These are phyloP conservation scores for Chitala chitala DNA, from an alignment of 2,113 vertebrate genomes.

Conservation along the genomic window DNA sequence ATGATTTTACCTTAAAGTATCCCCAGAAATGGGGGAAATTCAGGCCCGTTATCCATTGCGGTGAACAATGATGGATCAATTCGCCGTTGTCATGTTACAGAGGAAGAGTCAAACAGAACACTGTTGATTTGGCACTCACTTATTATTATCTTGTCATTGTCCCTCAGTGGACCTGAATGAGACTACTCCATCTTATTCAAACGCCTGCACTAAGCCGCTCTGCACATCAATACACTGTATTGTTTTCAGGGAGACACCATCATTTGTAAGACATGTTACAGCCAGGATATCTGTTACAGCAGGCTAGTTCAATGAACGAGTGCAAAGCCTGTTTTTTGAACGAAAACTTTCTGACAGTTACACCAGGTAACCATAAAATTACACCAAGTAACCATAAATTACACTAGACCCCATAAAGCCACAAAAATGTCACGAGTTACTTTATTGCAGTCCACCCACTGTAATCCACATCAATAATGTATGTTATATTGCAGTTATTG, in stretches of 20 bases:
- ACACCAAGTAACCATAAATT: no score
- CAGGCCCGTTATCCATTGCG: constrained; percentile 51
- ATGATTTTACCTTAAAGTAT: constrained; percentile 5
- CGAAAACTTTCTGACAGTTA: no score
- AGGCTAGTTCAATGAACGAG: background rate
- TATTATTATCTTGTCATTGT: constrained; percentile 37
- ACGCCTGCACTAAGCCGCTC: constrained; percentile 39
- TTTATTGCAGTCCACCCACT: no score
- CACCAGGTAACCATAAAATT: no score
- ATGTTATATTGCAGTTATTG: no score
- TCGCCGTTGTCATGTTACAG: constrained; percentile 42
- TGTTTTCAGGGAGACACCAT: background rate
- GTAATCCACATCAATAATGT: no score
- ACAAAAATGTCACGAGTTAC: no score
- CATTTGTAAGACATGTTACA: background rate
- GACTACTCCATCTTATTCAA: constrained; percentile 31
- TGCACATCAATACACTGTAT: constrained; percentile 20
- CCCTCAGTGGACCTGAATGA: constrained; percentile 40
- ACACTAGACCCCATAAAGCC: no score
- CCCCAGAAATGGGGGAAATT: constrained; percentile 45
- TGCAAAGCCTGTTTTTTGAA: background rate
- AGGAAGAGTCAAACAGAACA: constrained; percentile 50
- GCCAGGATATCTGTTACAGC: background rate
- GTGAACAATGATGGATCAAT: constrained; percentile 38
- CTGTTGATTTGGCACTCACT: constrained; percentile 45